Base-by-base conservation (phyloP, 2,113 vertebrate genomes). In the Mormyrus iriodes region DNA sequence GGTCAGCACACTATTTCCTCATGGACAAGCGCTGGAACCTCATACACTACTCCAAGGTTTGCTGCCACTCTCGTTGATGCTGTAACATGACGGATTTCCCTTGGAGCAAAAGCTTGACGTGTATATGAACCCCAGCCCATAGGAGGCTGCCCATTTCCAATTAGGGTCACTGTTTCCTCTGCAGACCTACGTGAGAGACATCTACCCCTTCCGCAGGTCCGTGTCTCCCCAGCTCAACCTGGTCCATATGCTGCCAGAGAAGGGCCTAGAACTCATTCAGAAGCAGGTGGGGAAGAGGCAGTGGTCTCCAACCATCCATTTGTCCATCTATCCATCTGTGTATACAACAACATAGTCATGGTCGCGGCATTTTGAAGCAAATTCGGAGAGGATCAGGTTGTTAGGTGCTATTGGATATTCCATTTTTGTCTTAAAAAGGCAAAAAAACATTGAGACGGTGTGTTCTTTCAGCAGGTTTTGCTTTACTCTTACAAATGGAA, bases 21-120 rank as follows among this genome's bases (percentile, higher is more conserved):
- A 99, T 99, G 98, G 98, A 99, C 95, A 99, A 99, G 92, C 95
- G 98, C 31, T 99, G 98, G 98, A 99, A 99, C 92, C 98, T 99
- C 89, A 99, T 99, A 91, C 98, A 99, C 94, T 99, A 99, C 88
- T 97, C 97, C 91, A 99, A 99, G 97, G 98, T 98, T 85, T 92
- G 13, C 19, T 39, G 7, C 48, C 13, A 9, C 35, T 51, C 61
- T 65, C 27, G n/a, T 13, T 1, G n/a, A 65, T 52, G 44, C 15
- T 48, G 42, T 27, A 48, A 35, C 15, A 7, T 42, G 21, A 31
- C 0, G 58, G 44, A 35, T 24, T 65, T 35, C 10, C 46, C 24
- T 9, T 31, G 88, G 58, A 0, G 35, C 53, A 39, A 55, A n/a
- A 27, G 31, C 31, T 6, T 85, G 35, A 31, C 3, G 17, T 88